Base-by-base conservation (phyloP, 2,797 vertebrate species). In the Neopelma chrysocephalum region DNA sequence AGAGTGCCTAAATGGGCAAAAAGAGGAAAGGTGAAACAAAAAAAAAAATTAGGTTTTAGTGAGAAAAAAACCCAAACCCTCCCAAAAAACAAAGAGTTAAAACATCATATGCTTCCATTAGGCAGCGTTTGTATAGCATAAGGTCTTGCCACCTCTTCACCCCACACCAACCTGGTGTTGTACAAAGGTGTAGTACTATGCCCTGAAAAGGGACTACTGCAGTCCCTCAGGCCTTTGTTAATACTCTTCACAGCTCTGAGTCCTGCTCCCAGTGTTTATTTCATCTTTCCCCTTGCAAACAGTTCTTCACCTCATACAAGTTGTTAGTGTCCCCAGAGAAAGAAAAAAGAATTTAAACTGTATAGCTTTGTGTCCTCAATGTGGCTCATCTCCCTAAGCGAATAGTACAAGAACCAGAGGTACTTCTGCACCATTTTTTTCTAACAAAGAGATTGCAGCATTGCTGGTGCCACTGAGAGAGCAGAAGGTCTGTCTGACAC, bases 11-110 rank as follows among this genome's bases (percentile, higher is more conserved):
- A 53, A 70, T 56, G 18, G 3, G 3, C 21, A 76, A 72, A 87
- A 86, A 72, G 34, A 78, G 8, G 38, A 48, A 87, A 92, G 48
- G 50, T 85, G 53, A 93, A 94, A n/a, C 14, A 53, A 82, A 73
- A 34, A 82, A 10, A 0, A 10, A 7, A 32, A 62, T n/a, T 77
- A 29, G 32, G 3, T 50, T 87, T 69, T 43, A 82, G 22, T 48
- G 14, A n/a, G 38, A 7, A 38, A 45, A 75, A 92, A n/a, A 1
- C 0, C 2, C n/a, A 60, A 48, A 16, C 26, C 4, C 17, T 5
- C 15, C 3, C 1, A n/a, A 21, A 73, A 58, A 47, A 1, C 20
- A 42, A 72, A 38, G 19, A 51, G 19, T 32, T 61, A 61, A 66
- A 91, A 54, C 6, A 16, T 79, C 10, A 1, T 25, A 21, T 23